These are phyloP conservation scores for Parapristionchus giblindavisi DNA, from an alignment of 2,888 invertebrate genomes.

Conservation along the genomic window DNA sequence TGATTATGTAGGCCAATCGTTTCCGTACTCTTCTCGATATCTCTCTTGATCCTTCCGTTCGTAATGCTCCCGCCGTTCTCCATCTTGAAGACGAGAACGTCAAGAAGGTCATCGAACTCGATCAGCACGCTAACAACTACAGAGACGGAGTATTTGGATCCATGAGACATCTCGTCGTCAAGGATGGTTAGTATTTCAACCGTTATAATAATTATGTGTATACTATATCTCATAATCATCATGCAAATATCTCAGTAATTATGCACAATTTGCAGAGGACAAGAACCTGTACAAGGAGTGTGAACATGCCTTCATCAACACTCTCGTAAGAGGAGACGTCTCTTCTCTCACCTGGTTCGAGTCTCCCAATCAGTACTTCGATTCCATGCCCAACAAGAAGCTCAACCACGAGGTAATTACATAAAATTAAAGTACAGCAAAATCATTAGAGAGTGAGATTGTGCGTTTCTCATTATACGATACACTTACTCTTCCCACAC, in stretches of 20 bases:
- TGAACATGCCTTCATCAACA: slow-evolving; percentile 93
- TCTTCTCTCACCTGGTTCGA: slow-evolving; percentile 92
- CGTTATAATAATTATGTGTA: background rate
- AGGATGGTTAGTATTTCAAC: slow-evolving; percentile 72
- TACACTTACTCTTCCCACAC: background rate
- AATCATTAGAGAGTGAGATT: background rate
- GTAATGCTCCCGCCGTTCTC: slow-evolving; percentile 59
- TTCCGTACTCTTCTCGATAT: slow-evolving; percentile 68
- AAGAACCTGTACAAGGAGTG: slow-evolving; percentile 73
- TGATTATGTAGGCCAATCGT: too few species aligned
- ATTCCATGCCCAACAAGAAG: slow-evolving; percentile 52
- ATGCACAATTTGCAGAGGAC: slow-evolving; percentile 54
- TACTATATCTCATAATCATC: background rate
- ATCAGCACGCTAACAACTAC: slow-evolving; percentile 86
- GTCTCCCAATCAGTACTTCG: slow-evolving; percentile 80
- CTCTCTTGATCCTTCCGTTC: slow-evolving; percentile 57
- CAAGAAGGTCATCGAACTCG: slow-evolving; percentile 74
- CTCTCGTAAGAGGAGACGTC: slow-evolving; percentile 89
- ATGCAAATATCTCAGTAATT: too few species aligned
- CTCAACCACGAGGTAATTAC: slow-evolving; percentile 41
- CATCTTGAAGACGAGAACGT: slow-evolving; percentile 52
- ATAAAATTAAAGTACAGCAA: background rate
- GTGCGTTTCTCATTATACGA: background rate
- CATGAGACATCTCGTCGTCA: slow-evolving; percentile 82
- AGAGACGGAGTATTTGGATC: slow-evolving; percentile 85